phyloP scores from a whole-genome alignment of 2,113 vertebrate genomes.

The Poecilia latipinna region DNA sequence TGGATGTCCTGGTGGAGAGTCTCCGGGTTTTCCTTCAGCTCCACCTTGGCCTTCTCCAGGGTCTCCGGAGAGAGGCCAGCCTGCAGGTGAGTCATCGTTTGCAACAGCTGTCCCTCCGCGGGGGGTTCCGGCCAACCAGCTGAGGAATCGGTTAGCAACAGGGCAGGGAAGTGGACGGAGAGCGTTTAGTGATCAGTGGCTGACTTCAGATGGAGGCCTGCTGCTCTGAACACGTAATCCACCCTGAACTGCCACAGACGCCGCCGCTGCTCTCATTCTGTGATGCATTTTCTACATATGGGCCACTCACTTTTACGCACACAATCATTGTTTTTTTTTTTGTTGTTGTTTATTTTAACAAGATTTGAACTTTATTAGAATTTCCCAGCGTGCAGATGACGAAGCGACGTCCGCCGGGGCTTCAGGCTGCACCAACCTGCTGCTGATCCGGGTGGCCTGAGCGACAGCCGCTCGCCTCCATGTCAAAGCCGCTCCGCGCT shows the following conservation, averaged over 20 bases:
- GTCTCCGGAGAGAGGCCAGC: constrained; percentile 97
- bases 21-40: constrained; percentile 97
- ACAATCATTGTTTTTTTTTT: neutral
- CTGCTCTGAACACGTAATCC: constrained; percentile 62
- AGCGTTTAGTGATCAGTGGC: constrained; percentile 39
- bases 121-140: constrained; percentile 22
- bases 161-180: constrained; percentile 24
- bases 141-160: constrained; percentile 54
- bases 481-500: constrained; percentile 51
- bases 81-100: constrained; percentile 96
- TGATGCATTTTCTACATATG: constrained; percentile 37
- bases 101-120: constrained; percentile 62
- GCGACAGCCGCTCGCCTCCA: constrained; percentile 61
- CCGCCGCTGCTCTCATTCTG: constrained; percentile 41
- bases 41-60: constrained; percentile 96
- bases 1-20: constrained; percentile 98
- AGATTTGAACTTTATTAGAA: constrained; percentile 30
- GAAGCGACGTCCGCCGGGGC: constrained; percentile 14
- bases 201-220: constrained; percentile 70
- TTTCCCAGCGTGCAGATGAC: neutral
- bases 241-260: constrained; percentile 58
- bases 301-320: constrained; percentile 44
- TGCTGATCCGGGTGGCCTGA: constrained; percentile 63
- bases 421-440: constrained; percentile 59
- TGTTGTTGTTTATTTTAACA: neutral